These are phyloP conservation scores for Toxotes lorentzi DNA, from an alignment of 2,797 vertebrate genomes.

Conservation along the genomic window DNA sequence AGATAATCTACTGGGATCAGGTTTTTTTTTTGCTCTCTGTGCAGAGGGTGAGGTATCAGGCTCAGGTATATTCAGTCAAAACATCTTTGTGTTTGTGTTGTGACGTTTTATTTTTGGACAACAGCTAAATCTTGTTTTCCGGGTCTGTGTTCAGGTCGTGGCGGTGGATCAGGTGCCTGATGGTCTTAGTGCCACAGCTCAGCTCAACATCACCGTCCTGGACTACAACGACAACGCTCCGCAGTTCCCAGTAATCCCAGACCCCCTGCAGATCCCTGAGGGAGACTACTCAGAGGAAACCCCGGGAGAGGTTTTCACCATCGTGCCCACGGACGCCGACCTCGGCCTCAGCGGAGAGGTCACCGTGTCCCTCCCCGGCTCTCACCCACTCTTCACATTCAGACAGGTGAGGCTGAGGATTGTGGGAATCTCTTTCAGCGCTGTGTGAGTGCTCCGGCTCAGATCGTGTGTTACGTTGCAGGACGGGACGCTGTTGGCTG, in stretches of 20 bases:
- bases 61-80: too few species aligned
- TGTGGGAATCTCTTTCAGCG: neutral
- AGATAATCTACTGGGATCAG: too few species aligned
- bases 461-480: constrained; percentile 51
- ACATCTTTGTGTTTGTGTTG: too few species aligned
- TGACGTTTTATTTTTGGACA: too few species aligned
- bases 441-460: neutral
- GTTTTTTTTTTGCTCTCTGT: too few species aligned
- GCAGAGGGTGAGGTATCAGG: too few species aligned
- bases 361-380: constrained; percentile 64
- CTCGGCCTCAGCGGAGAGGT: constrained; percentile 80
- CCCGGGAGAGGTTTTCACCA: constrained; percentile 54
- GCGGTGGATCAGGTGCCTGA: constrained; percentile 79
- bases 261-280: constrained; percentile 71
- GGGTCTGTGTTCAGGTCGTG: constrained; percentile 75
- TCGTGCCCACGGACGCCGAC: constrained; percentile 81
- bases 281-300: constrained; percentile 64
- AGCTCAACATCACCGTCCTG: constrained; percentile 82
- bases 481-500: constrained; percentile 82
- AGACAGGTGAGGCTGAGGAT: constrained; percentile 70
- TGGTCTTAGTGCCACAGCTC: constrained; percentile 81
- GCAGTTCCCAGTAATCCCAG: constrained; percentile 80
- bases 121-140: neutral
- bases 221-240: constrained; percentile 89
- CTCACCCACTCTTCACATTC: constrained; percentile 76